Conservation (phyloP, 2,888 invertebrate genomes). For the Cryptus armator region DNA sequence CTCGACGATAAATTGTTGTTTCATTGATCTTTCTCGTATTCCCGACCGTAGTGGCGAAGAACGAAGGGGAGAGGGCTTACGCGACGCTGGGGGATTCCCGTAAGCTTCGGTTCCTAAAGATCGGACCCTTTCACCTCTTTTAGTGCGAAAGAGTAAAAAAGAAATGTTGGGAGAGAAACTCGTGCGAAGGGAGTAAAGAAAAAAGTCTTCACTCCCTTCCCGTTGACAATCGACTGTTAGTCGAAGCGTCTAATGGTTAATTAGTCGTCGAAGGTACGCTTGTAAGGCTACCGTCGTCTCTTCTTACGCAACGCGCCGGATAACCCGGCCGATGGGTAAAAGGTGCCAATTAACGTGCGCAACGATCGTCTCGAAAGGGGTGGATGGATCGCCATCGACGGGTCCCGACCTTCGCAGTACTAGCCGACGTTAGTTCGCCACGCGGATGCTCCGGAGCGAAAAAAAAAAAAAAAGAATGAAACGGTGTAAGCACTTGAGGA, state of each 20-base stretch:
- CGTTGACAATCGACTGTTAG: constrained; percentile 62
- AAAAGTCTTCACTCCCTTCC: constrained; percentile 45
- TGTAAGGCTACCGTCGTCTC: constrained; percentile 73
- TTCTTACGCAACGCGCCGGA: constrained; percentile 68
- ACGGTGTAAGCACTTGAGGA: constrained; percentile 5
- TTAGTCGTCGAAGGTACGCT: constrained; percentile 69
- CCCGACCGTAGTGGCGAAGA: neutral
- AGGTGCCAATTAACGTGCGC: constrained; percentile 66
- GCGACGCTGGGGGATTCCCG: neutral
- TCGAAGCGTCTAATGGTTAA: constrained; percentile 71
- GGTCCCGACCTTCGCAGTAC: constrained; percentile 28
- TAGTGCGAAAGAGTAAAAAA: neutral
- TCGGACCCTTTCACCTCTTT: neutral
- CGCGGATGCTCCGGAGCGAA: constrained; percentile 23
- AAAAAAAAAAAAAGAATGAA: constrained; percentile 1
- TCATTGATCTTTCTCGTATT: neutral
- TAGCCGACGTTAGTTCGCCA: neutral
- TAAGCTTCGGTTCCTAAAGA: neutral
- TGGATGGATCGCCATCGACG: constrained; percentile 31
- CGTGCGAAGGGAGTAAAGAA: constrained; percentile 36
- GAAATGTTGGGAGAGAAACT: constrained; percentile 1
- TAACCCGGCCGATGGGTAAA: constrained; percentile 38
- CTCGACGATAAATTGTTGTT: neutral
- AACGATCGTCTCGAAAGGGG: constrained; percentile 40
- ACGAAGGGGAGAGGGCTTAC: neutral